Percentiles rank a stretch among this genome's conserved stretches.
Evolutionary conservation across 2,113 vertebrate genomes (phyloP).

Genomic region (Caloenas nicobarica): DNA sequence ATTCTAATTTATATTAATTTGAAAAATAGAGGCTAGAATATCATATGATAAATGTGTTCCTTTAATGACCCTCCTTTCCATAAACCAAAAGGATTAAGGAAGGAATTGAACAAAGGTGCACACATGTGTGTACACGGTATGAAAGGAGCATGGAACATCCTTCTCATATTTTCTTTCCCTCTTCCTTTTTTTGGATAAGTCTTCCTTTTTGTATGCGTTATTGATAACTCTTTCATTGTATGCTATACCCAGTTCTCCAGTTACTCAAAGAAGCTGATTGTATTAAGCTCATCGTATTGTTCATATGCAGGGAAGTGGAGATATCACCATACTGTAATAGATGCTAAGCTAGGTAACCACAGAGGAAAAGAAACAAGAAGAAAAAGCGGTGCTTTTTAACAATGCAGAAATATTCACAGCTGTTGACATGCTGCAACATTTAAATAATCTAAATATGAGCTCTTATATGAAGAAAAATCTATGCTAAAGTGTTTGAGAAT

Average conservation of each 20-base stretch:
- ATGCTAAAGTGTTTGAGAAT: background rate
- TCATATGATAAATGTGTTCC: background rate
- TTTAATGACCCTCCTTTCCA: background rate
- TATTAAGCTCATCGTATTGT: background rate
- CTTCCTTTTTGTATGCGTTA: background rate
- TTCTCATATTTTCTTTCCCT: background rate
- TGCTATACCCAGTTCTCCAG: background rate
- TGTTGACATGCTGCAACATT: background rate
- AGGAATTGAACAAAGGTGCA: background rate
- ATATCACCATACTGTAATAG: background rate
- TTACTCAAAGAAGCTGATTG: background rate
- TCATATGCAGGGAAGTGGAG: background rate
- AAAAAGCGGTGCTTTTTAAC: background rate
- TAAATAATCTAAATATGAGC: background rate
- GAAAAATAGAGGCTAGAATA: background rate
- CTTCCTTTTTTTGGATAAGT: background rate
- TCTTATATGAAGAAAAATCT: background rate
- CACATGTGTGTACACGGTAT: accelerated
- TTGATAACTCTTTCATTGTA: background rate
- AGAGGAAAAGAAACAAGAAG: background rate
- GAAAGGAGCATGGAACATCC: background rate
- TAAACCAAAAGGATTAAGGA: background rate
- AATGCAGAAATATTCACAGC: background rate
- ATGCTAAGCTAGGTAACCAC: background rate
- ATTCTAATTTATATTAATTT: background rate